These are phyloP conservation scores for Mormyrops attenuatus DNA, from an alignment of 2,797 vertebrate genomes.

Conservation along the genomic window DNA sequence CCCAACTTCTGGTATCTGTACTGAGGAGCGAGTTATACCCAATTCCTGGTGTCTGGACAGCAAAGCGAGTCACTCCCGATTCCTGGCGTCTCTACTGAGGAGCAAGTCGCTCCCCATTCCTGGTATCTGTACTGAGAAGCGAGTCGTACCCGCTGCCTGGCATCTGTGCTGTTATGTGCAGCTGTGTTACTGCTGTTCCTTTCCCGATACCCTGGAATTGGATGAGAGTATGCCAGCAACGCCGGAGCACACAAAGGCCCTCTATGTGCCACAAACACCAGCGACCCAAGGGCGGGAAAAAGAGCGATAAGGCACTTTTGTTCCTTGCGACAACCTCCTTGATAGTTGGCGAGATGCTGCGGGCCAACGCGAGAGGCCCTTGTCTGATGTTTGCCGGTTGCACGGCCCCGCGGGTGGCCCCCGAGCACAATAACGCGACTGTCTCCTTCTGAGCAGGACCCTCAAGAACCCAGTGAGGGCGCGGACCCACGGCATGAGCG, in stretches of 20 bases:
- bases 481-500: not conserved
- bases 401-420: not conserved
- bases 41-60: conserved; percentile 43
- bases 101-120: conserved; percentile 53
- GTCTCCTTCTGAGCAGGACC: not conserved
- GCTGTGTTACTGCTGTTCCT: not conserved
- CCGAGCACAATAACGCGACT: not conserved
- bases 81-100: conserved; percentile 42
- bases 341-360: not conserved
- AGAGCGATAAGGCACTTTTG: not conserved
- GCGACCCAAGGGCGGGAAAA: not conserved
- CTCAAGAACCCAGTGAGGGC: not conserved
- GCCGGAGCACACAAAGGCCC: not conserved
- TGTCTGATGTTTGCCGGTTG: not conserved
- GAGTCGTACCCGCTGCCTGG: conserved; percentile 53
- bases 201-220: not conserved
- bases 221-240: not conserved
- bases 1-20: conserved; percentile 47
- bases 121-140: conserved; percentile 44
- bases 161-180: conserved; percentile 14
- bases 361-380: not conserved
- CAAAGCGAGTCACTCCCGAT: conserved; percentile 55
- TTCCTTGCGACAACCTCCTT: not conserved
- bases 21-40: conserved; percentile 50
- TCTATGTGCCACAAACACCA: not conserved